phyloP scores from a whole-genome alignment of 2,113 vertebrate genomes.

The Bettongia penicillata region DNA sequence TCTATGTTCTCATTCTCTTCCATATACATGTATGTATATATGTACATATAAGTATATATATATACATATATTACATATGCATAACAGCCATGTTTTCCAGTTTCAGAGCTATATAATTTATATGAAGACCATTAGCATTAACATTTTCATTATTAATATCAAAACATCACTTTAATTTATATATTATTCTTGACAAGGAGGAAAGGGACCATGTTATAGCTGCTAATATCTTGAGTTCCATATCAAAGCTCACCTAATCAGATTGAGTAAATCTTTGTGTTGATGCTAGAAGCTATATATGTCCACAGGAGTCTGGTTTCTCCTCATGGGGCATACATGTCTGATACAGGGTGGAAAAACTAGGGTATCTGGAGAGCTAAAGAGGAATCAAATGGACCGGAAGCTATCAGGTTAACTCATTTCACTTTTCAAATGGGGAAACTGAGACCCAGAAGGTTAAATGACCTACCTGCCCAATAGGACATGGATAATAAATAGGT shows the following conservation, averaged over 20 bases:
- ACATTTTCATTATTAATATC: neutral
- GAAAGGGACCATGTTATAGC: too few relatives aligned
- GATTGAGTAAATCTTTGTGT: neutral
- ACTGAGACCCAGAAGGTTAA: neutral
- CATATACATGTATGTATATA: neutral
- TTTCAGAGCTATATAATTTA: neutral
- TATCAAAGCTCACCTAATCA: neutral
- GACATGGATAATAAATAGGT: neutral
- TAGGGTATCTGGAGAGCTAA: neutral
- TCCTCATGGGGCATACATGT: neutral
- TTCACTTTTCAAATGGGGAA: neutral
- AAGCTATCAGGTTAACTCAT: neutral
- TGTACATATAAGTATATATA: too few relatives aligned
- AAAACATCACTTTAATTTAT: neutral
- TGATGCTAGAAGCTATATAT: neutral
- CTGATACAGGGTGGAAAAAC: neutral
- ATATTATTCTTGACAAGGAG: neutral
- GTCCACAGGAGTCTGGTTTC: neutral
- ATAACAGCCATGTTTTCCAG: too few relatives aligned
- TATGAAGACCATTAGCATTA: neutral
- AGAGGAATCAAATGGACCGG: neutral
- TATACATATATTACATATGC: too few relatives aligned
- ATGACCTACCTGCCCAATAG: too few relatives aligned
- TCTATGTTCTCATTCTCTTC: neutral
- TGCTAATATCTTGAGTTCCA: neutral